These are phyloP conservation scores for Drosophila borborema DNA, from an alignment of 2,888 invertebrate species.

Conservation along the genomic window DNA sequence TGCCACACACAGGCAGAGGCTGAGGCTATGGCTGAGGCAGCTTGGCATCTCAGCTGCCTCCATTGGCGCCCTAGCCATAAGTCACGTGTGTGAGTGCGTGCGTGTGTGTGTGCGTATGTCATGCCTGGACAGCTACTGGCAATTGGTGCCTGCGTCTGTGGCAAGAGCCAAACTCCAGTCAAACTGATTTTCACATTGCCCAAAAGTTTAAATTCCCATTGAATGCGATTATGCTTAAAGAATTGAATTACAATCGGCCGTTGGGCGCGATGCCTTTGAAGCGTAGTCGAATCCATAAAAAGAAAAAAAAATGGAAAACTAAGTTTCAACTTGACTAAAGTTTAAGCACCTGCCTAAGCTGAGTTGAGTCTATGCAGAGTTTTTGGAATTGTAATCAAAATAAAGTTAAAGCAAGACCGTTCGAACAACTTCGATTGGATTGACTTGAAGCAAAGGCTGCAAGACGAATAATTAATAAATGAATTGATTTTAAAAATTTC, in stretches of 20 bases:
- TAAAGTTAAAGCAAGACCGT: background rate
- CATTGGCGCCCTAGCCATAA: constrained; percentile 2
- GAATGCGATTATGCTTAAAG: constrained; percentile 42
- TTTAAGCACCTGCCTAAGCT: background rate
- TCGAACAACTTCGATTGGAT: too few relatives aligned
- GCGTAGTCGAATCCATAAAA: background rate
- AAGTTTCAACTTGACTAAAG: background rate
- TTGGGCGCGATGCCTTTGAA: constrained; percentile 10
- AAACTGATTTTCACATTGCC: constrained; percentile 40
- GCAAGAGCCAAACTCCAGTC: constrained; percentile 17
- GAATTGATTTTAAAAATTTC: too few relatives aligned
- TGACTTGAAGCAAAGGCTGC: too few relatives aligned
- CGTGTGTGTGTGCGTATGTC: constrained; percentile 9
- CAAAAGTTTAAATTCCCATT: constrained; percentile 31
- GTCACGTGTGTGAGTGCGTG: constrained; percentile 12
- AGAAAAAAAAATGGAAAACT: background rate
- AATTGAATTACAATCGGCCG: constrained; percentile 47
- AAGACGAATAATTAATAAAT: too few relatives aligned
- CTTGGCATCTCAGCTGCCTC: constrained; percentile 19
- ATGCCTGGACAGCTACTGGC: constrained; percentile 46
- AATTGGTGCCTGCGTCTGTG: constrained; percentile 24
- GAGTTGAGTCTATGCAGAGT: background rate
- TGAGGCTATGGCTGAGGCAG: background rate
- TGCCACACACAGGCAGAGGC: constrained; percentile 21
- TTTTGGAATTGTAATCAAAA: background rate